phyloP scores from a whole-genome alignment of 2,113 vertebrate genomes.

The Thalassarche chlororhynchos region DNA sequence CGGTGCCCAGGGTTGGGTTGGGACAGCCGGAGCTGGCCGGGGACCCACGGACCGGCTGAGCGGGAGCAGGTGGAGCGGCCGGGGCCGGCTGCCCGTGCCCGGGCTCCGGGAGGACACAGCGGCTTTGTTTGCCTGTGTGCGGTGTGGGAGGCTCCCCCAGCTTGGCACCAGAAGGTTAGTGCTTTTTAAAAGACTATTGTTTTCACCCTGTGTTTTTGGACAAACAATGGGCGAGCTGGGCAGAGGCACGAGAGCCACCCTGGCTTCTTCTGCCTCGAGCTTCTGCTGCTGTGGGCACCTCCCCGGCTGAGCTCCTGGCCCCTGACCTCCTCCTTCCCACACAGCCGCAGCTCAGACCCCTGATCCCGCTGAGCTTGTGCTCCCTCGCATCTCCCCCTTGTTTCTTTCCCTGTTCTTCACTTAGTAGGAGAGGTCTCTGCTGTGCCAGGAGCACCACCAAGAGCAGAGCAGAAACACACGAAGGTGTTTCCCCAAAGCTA shows the following conservation, averaged over 20 bases:
- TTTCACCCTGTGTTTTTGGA: not conserved
- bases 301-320: not conserved
- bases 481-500: not conserved
- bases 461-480: not conserved
- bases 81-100: not conserved
- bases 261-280: not conserved
- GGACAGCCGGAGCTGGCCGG: accelerated
- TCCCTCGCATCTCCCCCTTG: not conserved
- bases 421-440: not conserved
- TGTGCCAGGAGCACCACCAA: not conserved
- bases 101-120: not conserved
- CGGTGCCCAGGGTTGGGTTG: accelerated
- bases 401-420: not conserved
- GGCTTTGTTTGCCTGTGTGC: not conserved
- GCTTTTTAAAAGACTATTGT: not conserved
- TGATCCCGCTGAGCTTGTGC: accelerated
- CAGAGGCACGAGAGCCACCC: not conserved
- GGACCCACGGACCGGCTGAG: accelerated
- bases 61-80: not conserved
- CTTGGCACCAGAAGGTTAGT: conserved; percentile 1
- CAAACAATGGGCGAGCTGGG: not conserved
- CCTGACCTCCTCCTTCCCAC: not conserved
- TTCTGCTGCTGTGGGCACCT: not conserved
- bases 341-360: accelerated
- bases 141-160: conserved; percentile 1